Base-by-base conservation (phyloP, 37 sponge, comb jelly and placozoan genomes). In the Halichondria panicea region DNA sequence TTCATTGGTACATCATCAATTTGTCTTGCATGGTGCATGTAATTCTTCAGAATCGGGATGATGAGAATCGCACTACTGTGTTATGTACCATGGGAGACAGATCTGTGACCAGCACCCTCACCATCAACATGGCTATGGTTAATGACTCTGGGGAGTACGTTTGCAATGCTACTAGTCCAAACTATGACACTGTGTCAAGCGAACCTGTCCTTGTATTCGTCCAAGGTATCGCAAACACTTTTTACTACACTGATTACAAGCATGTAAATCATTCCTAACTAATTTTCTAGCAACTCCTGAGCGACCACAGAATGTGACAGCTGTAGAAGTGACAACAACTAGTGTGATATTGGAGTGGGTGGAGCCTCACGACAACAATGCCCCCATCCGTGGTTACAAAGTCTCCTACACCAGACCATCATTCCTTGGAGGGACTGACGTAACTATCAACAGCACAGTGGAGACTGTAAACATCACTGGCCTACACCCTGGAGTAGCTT, bases 341-440 rank as follows among this genome's bases (percentile, higher is more conserved):
- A 66, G 44, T 46, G 52, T 81, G 4, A 48, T 41, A 2, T 63
- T 81, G 9, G 3, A 9, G 22, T 81, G 86, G 85, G 57, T 63
- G 55, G 91, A 84, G 58, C 82, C 85, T 46, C 78, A 84, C 61
- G 66, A 81, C 48, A 85, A 81, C 69, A 85, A 90, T 76, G 85
- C 82, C n/a, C 81, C 79, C 30, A 77, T 90, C 55, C 22, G 2
- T 3, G 84, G 77, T 4, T 85, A 75, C 64, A 21, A 19, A 5
- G 64, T 82, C 9, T 4, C 19, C 6, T 58, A 82, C 27, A 48
- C 7, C 6, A 9, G 64, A 9, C 54, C 58, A 53, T 5, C 13
- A 35, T 82, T 82, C 57, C 46, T 58, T 12, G 68, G 35, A 4
- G 75, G 34, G 8, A 3, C 1, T n/a, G 3, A 18, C 19, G 31